A percentile compares a stretch with the other conserved stretches of the same genome.
Evolutionary conservation across 2,888 invertebrate genomes (phyloP).

Genomic region (Gibbula magus): DNA sequence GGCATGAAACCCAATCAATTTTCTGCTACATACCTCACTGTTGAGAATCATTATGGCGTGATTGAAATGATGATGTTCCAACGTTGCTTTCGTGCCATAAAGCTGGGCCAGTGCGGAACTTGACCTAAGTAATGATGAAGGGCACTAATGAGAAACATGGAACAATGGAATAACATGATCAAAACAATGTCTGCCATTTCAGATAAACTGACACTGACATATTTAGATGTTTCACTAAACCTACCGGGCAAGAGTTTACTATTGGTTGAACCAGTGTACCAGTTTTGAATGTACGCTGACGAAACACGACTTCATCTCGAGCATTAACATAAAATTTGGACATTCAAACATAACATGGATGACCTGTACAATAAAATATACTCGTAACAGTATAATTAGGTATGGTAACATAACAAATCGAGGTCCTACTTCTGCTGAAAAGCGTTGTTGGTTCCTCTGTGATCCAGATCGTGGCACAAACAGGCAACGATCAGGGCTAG

Average conservation of each 20-base stretch:
- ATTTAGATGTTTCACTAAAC: too few species aligned
- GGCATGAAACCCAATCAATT: background rate
- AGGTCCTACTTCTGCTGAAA: conserved; percentile 71
- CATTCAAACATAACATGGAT: too few species aligned
- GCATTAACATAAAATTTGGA: too few species aligned
- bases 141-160: conserved; percentile 9
- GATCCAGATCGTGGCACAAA: conserved; percentile 73
- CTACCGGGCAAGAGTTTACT: too few species aligned
- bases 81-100: conserved; percentile 76
- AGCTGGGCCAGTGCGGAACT: conserved; percentile 77
- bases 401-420: background rate
- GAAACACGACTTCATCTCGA: too few species aligned
- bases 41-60: conserved; percentile 75
- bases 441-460: conserved; percentile 73
- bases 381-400: background rate
- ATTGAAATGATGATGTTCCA: conserved; percentile 74
- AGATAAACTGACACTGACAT: too few species aligned
- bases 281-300: too few species aligned
- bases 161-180: too few species aligned
- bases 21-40: conserved; percentile 75
- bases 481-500: conserved; percentile 70
- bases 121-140: conserved; percentile 69
- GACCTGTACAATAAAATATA: too few species aligned
- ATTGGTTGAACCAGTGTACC: too few species aligned
- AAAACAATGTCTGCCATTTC: too few species aligned